Evolutionary conservation across 2,113 vertebrate species (phyloP).

Genomic region (Boleophthalmus pectinirostris): DNA sequence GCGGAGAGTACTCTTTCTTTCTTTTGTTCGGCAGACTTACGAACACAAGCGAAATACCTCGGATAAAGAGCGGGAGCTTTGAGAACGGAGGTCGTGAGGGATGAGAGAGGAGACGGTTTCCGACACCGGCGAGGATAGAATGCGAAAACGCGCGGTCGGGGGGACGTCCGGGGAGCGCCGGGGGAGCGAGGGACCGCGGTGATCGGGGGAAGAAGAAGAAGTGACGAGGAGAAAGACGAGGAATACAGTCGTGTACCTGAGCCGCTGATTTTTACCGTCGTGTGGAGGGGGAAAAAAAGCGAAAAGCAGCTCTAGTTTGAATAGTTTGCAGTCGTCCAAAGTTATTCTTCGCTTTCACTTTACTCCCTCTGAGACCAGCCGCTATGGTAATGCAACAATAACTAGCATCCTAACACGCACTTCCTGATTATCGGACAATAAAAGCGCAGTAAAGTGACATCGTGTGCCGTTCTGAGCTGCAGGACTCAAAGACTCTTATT

Average conservation of each 20-base stretch:
- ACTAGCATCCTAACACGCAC: no score
- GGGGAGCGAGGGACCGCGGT: constrained; percentile 22
- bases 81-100: constrained; percentile 43
- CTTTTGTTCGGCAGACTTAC: not conserved
- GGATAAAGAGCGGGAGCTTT: constrained; percentile 21
- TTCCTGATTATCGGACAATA: no score
- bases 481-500: no score
- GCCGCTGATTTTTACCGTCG: not conserved
- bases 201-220: no score
- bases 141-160: constrained; percentile 39
- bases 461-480: no score
- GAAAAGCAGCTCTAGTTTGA: no score
- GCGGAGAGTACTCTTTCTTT: not conserved
- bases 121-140: constrained; percentile 42
- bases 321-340: no score
- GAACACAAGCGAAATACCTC: constrained; percentile 9
- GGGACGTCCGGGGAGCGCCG: not conserved
- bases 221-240: constrained; percentile 29
- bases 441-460: no score
- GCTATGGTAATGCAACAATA: no score
- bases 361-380: no score
- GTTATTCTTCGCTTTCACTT: no score
- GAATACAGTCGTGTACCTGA: constrained; percentile 5
- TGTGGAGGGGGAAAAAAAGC: no score
- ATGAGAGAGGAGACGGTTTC: constrained; percentile 34